phyloP scores from a whole-genome alignment of 2,797 vertebrate genomes.

The Hirundo rustica region DNA sequence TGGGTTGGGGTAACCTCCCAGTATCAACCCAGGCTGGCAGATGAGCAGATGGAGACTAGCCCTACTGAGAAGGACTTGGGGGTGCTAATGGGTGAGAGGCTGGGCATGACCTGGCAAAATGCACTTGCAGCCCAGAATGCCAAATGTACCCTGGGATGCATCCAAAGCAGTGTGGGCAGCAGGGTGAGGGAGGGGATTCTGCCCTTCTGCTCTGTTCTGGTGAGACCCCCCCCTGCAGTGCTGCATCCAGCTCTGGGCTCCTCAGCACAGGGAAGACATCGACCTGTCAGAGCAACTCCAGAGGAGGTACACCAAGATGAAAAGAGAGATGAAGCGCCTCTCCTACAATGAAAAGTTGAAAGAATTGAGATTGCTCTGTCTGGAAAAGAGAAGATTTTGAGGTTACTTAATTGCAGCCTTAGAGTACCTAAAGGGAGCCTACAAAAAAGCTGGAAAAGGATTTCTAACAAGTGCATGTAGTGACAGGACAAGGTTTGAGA shows the following conservation, averaged over 20 bases:
- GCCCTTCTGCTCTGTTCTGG: not conserved
- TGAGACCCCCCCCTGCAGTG: accelerated
- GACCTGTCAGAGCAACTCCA: accelerated
- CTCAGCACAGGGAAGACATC: accelerated
- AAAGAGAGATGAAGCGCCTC: not conserved
- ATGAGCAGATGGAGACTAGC: not conserved
- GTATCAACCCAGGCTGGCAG: not conserved
- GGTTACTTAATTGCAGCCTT: not conserved
- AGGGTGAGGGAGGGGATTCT: not conserved
- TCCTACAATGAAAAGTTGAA: not conserved
- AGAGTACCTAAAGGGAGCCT: not conserved
- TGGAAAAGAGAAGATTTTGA: not conserved
- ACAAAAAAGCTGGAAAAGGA: not conserved
- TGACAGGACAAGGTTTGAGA: not conserved
- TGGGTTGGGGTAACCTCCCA: not conserved
- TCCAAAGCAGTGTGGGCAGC: accelerated
- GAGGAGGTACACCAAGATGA: not conserved
- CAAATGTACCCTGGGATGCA: accelerated
- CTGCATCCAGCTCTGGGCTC: not conserved
- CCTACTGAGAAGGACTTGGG: not conserved
- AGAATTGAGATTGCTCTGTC: not conserved
- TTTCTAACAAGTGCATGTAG: not conserved
- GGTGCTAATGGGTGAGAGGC: not conserved
- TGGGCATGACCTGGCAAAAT: too few relatives aligned
- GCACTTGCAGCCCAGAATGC: not conserved